A percentile compares a stretch with the other conserved stretches of the same genome.
These are phyloP conservation scores for Mobula birostris DNA, from an alignment of 2,113 vertebrate genomes.

Conservation along the genomic window DNA sequence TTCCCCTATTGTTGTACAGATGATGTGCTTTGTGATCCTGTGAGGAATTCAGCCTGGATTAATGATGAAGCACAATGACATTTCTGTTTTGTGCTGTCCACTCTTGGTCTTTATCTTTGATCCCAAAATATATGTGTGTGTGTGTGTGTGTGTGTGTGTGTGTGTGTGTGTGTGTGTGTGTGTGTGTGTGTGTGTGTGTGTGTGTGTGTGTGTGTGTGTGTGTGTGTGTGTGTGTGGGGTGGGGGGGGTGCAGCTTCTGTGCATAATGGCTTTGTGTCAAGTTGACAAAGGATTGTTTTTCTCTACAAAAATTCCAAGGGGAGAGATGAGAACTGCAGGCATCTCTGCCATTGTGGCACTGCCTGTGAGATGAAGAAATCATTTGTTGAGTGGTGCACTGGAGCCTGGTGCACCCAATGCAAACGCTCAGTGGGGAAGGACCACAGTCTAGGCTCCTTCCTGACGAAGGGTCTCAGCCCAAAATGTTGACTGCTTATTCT, in stretches of 20 bases:
- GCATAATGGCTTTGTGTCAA: not conserved
- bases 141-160: too few relatives aligned
- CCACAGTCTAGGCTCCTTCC: too few relatives aligned
- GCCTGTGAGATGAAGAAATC: not conserved
- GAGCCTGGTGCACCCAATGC: too few relatives aligned
- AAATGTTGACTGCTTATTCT: too few relatives aligned
- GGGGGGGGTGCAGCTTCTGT: too few relatives aligned
- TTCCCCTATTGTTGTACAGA: not conserved
- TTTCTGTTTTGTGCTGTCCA: not conserved
- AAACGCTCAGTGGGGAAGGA: too few relatives aligned
- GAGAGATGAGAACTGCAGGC: not conserved
- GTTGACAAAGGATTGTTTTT: not conserved
- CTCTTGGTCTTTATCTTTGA: not conserved
- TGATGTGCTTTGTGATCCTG: not conserved
- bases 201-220: too few relatives aligned
- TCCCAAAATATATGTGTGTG: not conserved
- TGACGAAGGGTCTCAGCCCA: too few relatives aligned
- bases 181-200: too few relatives aligned
- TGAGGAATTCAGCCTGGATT: not conserved
- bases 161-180: too few relatives aligned
- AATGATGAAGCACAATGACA: not conserved
- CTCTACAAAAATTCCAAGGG: not conserved
- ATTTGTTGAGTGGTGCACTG: too few relatives aligned
- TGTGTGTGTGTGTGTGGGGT: too few relatives aligned
- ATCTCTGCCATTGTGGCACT: not conserved